Conservation (phyloP, 2,888 invertebrate genomes). For the Erynnis tages region DNA sequence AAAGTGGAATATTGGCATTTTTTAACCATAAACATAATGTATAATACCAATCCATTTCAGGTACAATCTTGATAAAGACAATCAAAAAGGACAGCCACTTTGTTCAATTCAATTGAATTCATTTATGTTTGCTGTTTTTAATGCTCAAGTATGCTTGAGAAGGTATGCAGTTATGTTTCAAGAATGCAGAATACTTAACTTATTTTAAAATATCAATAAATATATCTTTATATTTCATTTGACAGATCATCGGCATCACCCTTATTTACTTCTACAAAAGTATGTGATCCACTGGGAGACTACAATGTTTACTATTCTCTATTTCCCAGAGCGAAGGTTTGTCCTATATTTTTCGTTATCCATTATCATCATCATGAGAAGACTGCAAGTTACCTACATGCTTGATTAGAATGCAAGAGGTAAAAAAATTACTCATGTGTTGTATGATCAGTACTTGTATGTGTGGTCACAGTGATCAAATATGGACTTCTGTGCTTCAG, state of each 20-base stretch:
- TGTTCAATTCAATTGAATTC: constrained; percentile 94
- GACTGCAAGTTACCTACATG: not conserved
- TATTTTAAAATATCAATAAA: not conserved
- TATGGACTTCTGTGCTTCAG: too few species aligned
- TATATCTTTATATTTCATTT: constrained; percentile 4
- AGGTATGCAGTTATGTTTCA: constrained; percentile 65
- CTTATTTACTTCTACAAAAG: constrained; percentile 56
- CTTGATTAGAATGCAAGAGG: too few species aligned
- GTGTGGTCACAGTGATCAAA: too few species aligned
- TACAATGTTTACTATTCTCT: constrained; percentile 66
- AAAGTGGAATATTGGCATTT: too few species aligned
- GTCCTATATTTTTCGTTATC: too few species aligned
- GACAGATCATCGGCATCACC: constrained; percentile 59
- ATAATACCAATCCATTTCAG: constrained; percentile 44
- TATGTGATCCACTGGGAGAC: constrained; percentile 71
- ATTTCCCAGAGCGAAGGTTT: constrained; percentile 60
- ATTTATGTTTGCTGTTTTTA: constrained; percentile 95
- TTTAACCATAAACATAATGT: too few species aligned
- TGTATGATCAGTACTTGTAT: too few species aligned
- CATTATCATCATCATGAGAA: not conserved
- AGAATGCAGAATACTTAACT: not conserved
- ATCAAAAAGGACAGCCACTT: constrained; percentile 85
- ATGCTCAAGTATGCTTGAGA: constrained; percentile 91
- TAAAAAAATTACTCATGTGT: too few species aligned
- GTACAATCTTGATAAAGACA: constrained; percentile 85